Percentiles rank a stretch among this genome's conserved stretches.
Evolutionary conservation across 2,797 vertebrate genomes (phyloP).

Genomic region (Scolopax rusticola): DNA sequence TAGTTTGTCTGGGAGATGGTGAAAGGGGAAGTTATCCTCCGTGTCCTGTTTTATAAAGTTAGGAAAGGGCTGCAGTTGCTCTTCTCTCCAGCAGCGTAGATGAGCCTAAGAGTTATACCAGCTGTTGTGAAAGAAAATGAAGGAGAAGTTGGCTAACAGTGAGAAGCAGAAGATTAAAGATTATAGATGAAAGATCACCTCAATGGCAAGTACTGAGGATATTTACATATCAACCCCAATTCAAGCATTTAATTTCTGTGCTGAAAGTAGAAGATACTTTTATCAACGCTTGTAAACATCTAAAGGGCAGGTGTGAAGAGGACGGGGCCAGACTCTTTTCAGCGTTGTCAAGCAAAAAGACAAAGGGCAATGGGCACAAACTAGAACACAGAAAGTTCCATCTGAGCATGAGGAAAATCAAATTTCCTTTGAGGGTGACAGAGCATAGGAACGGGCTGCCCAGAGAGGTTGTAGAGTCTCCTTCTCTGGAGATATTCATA

Average conservation of each 20-base stretch:
- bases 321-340: too few species aligned
- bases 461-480: too few species aligned
- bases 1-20: background rate
- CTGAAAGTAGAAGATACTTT: background rate
- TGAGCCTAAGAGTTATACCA: background rate
- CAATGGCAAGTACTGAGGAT: background rate
- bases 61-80: background rate
- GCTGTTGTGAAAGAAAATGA: background rate
- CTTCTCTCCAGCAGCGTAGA: background rate
- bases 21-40: background rate
- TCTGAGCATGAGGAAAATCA: too few species aligned
- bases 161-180: background rate
- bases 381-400: too few species aligned
- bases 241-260: background rate
- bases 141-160: background rate
- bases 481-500: too few species aligned
- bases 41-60: background rate
- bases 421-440: too few species aligned
- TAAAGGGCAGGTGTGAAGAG: too few species aligned
- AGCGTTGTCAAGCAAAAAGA: too few species aligned
- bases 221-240: background rate
- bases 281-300: too few species aligned
- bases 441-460: too few species aligned
- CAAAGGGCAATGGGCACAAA: too few species aligned
- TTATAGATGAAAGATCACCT: background rate